phyloP scores from a whole-genome alignment of 2,113 vertebrate species.

The Mastomys coucha region DNA sequence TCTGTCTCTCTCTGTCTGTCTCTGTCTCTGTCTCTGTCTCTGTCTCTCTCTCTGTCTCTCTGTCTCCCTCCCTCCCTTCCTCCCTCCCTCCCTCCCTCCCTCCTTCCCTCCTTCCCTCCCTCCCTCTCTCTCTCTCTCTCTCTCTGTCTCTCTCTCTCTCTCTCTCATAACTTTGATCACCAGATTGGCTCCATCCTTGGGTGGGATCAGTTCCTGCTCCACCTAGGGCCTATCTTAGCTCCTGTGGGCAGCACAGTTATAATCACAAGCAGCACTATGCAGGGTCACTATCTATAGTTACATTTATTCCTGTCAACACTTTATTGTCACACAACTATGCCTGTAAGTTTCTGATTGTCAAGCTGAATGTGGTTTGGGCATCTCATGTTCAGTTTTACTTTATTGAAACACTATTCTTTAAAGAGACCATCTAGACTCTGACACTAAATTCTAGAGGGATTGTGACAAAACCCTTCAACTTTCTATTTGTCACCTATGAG shows the following conservation, averaged over 20 bases:
- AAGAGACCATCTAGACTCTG: background rate
- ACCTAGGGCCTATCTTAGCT: background rate
- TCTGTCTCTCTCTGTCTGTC: background rate
- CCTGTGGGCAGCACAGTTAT: background rate
- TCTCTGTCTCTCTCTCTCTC: background rate
- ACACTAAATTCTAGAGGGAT: background rate
- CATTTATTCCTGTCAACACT: background rate
- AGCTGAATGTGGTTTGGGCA: background rate
- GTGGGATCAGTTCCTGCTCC: fast-evolving
- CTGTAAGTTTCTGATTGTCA: background rate
- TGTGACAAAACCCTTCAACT: background rate
- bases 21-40: background rate
- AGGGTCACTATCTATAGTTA: background rate
- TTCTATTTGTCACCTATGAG: background rate
- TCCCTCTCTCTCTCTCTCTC: background rate
- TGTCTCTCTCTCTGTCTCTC: background rate
- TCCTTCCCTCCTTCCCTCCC: background rate
- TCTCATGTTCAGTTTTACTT: background rate
- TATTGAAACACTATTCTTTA: background rate
- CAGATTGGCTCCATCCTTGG: background rate
- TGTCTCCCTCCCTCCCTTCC: background rate
- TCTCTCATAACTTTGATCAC: background rate
- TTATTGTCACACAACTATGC: background rate
- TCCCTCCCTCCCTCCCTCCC: background rate
- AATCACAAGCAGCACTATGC: background rate